Base-by-base conservation (phyloP, 1,140 invertebrate species). In the Solenopsis invicta region DNA sequence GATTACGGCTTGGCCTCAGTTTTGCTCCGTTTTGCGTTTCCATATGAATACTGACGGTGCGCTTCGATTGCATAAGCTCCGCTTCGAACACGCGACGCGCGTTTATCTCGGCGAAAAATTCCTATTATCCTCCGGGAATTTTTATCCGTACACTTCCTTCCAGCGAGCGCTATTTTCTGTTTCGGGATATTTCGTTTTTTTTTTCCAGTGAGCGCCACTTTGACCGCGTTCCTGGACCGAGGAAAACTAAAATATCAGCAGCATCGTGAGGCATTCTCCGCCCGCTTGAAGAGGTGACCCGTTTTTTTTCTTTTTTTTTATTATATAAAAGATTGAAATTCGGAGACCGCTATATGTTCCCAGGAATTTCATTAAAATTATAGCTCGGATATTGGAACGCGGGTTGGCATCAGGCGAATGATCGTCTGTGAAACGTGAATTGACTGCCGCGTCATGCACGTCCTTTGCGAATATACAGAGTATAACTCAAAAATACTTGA, bases 281-380 rank as follows among this genome's bases (percentile, higher is more conserved):
- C 45, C 9, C 41, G 64, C 52, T 52, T 12, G 10, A 50, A 37
- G 52, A 41, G 59, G 48, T 82, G 71, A 87, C 84, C 90, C 37
- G 84, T 91, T 67, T 67, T 90, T 56, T 59, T 59, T 90, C n/a
- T 56, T 54, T 90, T 88, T 91, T 91, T 87, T n/a, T n/a, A n/a
- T n/a, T n/a, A n/a, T n/a, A 87, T 90, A 87, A 91, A 88, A 88
- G 72, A 92, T 92, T 92, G 92, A 93, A 92, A 93, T 92, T 93
- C 92, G 87, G 75, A 91, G 90, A 90, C 86, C 75, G 89, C 90
- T 71, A 85, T 67, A 88, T 81, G 89, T 78, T 66, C 52, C 48
- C 59, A 87, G 92, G 93, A 93, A 93, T 93, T 93, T 93, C 93
- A 93, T 93, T 93, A 93, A 93, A 93, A 93, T 93, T 93, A 93